phyloP scores from a whole-genome alignment of 2,113 vertebrate genomes.

The Nannobrachium achirus region DNA sequence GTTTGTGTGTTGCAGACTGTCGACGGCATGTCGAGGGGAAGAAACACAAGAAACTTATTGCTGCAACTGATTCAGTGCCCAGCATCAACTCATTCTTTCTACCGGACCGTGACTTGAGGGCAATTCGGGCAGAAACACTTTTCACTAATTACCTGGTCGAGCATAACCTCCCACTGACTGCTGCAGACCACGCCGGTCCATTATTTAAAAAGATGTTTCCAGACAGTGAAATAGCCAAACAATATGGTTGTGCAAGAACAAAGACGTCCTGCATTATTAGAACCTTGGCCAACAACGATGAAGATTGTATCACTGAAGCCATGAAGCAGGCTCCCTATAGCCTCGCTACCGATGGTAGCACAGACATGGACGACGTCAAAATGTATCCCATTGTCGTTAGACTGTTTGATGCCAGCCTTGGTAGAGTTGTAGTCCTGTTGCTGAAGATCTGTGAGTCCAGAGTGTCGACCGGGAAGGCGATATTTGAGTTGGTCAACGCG shows the following conservation, averaged over 20 bases:
- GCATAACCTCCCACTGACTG: slow-evolving; percentile 10
- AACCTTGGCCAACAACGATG: slow-evolving; percentile 1
- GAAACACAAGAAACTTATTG: background rate
- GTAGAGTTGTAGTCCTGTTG: slow-evolving; percentile 4
- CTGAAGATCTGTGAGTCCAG: slow-evolving; percentile 5
- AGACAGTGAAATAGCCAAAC: slow-evolving; percentile 5
- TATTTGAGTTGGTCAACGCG: background rate
- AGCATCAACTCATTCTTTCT: background rate
- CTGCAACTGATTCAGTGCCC: background rate
- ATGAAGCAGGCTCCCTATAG: slow-evolving; percentile 14
- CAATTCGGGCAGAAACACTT: slow-evolving; percentile 15
- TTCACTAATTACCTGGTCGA: slow-evolving; percentile 10
- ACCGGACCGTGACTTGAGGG: background rate
- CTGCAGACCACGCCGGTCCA: slow-evolving; percentile 2
- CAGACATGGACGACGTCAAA: slow-evolving; percentile 5
- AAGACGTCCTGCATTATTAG: slow-evolving; percentile 4
- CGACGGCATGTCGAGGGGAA: slow-evolving; percentile 6
- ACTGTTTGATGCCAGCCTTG: slow-evolving; percentile 18
- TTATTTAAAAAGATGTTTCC: slow-evolving; percentile 17
- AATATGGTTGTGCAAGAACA: slow-evolving; percentile 1
- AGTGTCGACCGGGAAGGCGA: slow-evolving; percentile 4
- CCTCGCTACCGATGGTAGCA: slow-evolving; percentile 17
- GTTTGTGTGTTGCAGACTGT: slow-evolving; percentile 12
- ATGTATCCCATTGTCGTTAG: slow-evolving; percentile 17
- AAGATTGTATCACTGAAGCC: background rate